Percentiles rank a stretch among this genome's conserved stretches.
These are phyloP conservation scores for Pocota personata DNA, from an alignment of 2,888 invertebrate species.

Conservation along the genomic window DNA sequence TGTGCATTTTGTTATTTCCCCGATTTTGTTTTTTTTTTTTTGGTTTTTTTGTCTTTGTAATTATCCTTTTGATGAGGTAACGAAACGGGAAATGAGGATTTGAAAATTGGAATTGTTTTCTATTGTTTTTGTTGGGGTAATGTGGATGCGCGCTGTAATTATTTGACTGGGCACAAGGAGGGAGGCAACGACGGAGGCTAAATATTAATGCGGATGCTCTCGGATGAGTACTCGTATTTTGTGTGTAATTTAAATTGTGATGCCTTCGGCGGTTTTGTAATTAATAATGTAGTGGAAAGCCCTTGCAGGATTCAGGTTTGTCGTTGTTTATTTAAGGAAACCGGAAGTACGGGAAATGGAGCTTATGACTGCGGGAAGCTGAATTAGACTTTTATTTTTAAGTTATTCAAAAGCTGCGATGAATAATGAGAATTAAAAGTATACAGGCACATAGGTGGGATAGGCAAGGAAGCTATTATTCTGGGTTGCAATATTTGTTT, in stretches of 20 bases:
- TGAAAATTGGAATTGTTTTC: conserved; percentile 73
- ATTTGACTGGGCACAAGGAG: conserved; percentile 32
- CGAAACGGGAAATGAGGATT: conserved; percentile 73
- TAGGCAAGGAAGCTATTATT: too few species aligned
- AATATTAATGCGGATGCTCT: conserved; percentile 7
- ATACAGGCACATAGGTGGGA: too few species aligned
- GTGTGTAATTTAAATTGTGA: conserved; percentile 33
- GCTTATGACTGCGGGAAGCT: neutral
- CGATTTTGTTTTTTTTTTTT: conserved; percentile 23
- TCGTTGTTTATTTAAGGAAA: neutral
- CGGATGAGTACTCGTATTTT: conserved; percentile 31
- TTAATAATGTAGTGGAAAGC: conserved; percentile 41
- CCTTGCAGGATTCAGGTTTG: neutral
- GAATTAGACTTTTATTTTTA: neutral
- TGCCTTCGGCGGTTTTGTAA: conserved; percentile 55
- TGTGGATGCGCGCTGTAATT: conserved; percentile 52
- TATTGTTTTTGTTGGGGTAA: conserved; percentile 45
- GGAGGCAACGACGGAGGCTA: neutral
- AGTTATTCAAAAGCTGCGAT: neutral
- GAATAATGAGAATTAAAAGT: too few species aligned
- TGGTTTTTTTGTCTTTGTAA: conserved; percentile 55
- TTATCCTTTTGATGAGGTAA: conserved; percentile 74
- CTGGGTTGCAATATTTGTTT: too few species aligned
- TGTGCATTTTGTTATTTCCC: conserved; percentile 65
- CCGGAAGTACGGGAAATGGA: neutral